Percentiles rank a stretch among this genome's conserved stretches.
Evolutionary conservation across 2,888 invertebrate species (phyloP).

Genomic region (Oligia latruncula): DNA sequence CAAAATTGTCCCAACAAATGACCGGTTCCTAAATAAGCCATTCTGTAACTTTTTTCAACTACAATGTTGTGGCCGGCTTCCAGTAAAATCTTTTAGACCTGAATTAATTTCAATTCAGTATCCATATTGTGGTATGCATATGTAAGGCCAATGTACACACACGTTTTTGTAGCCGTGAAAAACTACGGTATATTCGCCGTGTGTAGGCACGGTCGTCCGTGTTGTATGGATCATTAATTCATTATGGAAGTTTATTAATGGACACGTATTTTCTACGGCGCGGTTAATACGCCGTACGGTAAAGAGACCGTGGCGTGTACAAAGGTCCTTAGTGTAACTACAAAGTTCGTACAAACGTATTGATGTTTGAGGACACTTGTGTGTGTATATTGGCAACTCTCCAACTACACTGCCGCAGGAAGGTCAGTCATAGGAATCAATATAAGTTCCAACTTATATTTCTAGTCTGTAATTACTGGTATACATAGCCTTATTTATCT

Average conservation of each 20-base stretch:
- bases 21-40: not conserved
- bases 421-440: slow-evolving; percentile 44
- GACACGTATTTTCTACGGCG: too few species aligned
- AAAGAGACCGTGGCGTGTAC: not conserved
- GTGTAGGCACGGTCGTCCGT: too few species aligned
- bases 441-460: slow-evolving; percentile 25
- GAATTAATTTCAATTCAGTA: not conserved
- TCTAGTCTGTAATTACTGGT: not conserved
- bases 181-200: too few species aligned
- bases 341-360: not conserved
- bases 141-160: not conserved
- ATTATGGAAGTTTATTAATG: too few species aligned
- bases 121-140: not conserved
- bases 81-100: not conserved
- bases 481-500: not conserved
- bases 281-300: too few species aligned
- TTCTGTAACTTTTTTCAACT: not conserved
- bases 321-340: not conserved
- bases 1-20: not conserved
- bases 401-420: slow-evolving; percentile 38
- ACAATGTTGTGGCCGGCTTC: not conserved
- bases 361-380: slow-evolving; percentile 6
- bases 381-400: slow-evolving; percentile 46
- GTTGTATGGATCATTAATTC: not conserved
- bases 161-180: too few species aligned